Evolutionary conservation across 2,113 vertebrate species (phyloP), one percentile per base, ranked within the genome.

Genomic region (Gymnorhina tibicen): DNA sequence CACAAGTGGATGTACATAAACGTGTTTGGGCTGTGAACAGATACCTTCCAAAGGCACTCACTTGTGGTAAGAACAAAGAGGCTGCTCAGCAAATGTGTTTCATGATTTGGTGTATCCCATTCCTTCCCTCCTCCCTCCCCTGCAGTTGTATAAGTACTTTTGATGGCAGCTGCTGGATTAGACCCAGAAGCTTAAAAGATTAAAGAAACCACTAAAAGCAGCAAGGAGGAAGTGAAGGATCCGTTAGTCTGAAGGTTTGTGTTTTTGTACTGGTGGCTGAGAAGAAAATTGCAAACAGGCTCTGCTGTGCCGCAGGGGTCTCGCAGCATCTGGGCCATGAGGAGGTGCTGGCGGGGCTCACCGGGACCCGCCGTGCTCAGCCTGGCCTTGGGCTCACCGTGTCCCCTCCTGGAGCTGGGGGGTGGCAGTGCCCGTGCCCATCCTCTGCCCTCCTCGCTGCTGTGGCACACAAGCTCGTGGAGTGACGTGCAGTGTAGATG

Each of bases 181-280:
- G 97, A 96, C 97, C 98, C 91, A 97, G 91, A 94, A 98, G 98
- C 98, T 98, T 98, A 98, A 98, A 98, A 98, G 98, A 99, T 99
- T 98, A 98, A 98, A 98, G 96, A 93, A 97, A 97, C 96, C 97
- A 98, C 98, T 98, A 97, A 98, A 97, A 97, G 97, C 96, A 96
- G 97, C 96, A 81, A 96, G 96, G 91, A 97, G 96, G 97, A 98
- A 98, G 97, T 88, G 83, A 96, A 97, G 97, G 97, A 93, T 96
- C 93, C 41, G 74, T 97, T 98, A 97, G 97, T 97, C 91, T 97
- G 94, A 96, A 97, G 97, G 95, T 94, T 97, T 97, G 95, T 80
- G 74, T 97, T 98, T 97, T 97, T 70, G 2, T 97, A 67, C 91
- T 96, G 91, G 67, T 95, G 93, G 91, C 76, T 97, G 97, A 97